Evolutionary conservation across 2,888 invertebrate species (phyloP), one percentile per base, ranked within the genome.

Genomic region (Horisme vitalbata): DNA sequence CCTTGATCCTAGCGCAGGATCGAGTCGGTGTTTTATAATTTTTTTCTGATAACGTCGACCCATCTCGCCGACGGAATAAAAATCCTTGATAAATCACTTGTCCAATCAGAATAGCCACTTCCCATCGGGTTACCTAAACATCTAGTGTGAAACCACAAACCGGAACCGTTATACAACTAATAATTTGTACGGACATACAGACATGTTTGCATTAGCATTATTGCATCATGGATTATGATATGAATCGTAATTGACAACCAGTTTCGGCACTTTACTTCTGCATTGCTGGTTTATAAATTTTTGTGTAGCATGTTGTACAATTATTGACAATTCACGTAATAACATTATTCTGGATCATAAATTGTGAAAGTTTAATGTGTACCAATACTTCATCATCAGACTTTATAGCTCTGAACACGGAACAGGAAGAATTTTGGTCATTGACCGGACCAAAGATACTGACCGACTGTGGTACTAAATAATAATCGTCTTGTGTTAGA

Each of bases 191-290:
- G 35, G 34, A 49, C 48, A 37, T 30, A 31, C 48, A 15, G 41
- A 46, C 53, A 43, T 45, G 52, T 38, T 34, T 24, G 12, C 36
- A 30, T 34, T 24, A 24, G 38, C 41, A 36, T 18, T 31, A 27
- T 56, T 51, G 51, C 56, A 45, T 56, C 53, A 56, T 32, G 24
- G 21, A 24, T 50, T 51, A 53, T 53, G 48, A 46, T 39, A 50
- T 48, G 39, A 44, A 51, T 56, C n/a, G n/a, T 48, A 41, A 31
- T 37, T 43, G 20, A 41, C 34, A 45, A 49, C 52, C 39, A 27
- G 52, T 52, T 52, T 45, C 38, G 51, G 46, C 49, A 41, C 13
- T 48, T 33, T 24, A 38, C 32, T 23, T 26, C 10, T 14, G 7
- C 11, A 27, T 27, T 7, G 41, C 8, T 2, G 12, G 8, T 14